Evolutionary conservation across 2,888 invertebrate genomes (phyloP).

Genomic region (Sesamia inferens): DNA sequence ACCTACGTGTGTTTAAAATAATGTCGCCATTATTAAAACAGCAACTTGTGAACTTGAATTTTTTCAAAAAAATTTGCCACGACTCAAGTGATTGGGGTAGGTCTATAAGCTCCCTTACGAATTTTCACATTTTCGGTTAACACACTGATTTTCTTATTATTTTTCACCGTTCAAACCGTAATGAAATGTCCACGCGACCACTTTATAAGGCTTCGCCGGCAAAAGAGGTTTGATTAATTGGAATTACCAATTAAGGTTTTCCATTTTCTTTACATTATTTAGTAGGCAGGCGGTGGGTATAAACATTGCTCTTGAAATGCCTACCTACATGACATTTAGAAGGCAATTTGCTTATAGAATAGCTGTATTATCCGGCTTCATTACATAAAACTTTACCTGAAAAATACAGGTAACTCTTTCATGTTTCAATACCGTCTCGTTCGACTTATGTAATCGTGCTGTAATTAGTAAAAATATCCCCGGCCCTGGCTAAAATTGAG

Average conservation of each 20-base stretch:
- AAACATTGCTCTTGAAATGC: neutral
- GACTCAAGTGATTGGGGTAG: neutral
- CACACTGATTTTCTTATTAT: neutral
- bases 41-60: neutral
- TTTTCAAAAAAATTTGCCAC: neutral
- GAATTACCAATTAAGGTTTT: slow-evolving; percentile 31
- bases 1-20: too few species aligned
- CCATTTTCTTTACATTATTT: slow-evolving; percentile 26
- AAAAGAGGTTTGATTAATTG: slow-evolving; percentile 41
- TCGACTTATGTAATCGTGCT: neutral
- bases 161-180: neutral
- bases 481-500: neutral
- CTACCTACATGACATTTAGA: neutral
- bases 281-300: neutral
- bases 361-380: neutral
- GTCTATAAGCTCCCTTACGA: neutral
- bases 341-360: slow-evolving; percentile 36
- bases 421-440: neutral
- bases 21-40: neutral
- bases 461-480: neutral
- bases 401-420: neutral
- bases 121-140: neutral
- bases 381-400: slow-evolving; percentile 11
- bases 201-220: slow-evolving; percentile 25
- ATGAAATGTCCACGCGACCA: slow-evolving; percentile 24